Conservation (phyloP, 2,113 vertebrate species). For the Stegastes partitus region DNA sequence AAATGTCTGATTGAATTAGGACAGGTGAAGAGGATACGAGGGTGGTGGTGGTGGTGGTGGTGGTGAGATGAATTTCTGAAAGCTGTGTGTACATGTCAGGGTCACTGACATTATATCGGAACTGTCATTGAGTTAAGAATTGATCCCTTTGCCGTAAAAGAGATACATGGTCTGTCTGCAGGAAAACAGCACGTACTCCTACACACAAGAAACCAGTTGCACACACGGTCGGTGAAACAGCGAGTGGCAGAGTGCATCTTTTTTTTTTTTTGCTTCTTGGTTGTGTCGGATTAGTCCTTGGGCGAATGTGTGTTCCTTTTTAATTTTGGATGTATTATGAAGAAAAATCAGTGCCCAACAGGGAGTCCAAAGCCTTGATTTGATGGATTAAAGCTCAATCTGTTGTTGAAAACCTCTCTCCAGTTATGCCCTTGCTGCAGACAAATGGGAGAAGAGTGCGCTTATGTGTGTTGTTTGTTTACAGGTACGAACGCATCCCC, state of each 20-base stretch:
- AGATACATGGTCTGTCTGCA: slow-evolving; percentile 23
- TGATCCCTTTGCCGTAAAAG: slow-evolving; percentile 43
- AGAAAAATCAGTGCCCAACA: neutral
- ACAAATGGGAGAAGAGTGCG: neutral
- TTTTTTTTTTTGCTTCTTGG: neutral
- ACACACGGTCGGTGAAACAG: neutral
- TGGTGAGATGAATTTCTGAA: slow-evolving; percentile 37
- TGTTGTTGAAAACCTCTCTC: slow-evolving; percentile 24
- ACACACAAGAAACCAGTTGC: slow-evolving; percentile 15
- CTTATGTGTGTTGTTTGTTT: neutral
- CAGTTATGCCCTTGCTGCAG: neutral
- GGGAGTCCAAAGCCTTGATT: slow-evolving; percentile 5
- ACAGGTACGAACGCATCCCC: neutral
- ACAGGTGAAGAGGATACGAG: slow-evolving; percentile 31
- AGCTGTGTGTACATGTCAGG: slow-evolving; percentile 23
- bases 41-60: slow-evolving; percentile 16
- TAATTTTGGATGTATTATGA: neutral
- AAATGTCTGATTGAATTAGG: slow-evolving; percentile 52
- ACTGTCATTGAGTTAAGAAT: slow-evolving; percentile 50
- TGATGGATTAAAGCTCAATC: slow-evolving; percentile 59
- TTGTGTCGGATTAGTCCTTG: neutral
- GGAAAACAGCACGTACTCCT: slow-evolving; percentile 2
- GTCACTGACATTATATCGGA: slow-evolving; percentile 42
- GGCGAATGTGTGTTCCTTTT: neutral
- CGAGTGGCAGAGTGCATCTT: neutral